Percentiles rank a stretch among this genome's conserved stretches.
phyloP scores from a whole-genome alignment of 2,797 vertebrate species.

The Pseudotriccus pelzelni region DNA sequence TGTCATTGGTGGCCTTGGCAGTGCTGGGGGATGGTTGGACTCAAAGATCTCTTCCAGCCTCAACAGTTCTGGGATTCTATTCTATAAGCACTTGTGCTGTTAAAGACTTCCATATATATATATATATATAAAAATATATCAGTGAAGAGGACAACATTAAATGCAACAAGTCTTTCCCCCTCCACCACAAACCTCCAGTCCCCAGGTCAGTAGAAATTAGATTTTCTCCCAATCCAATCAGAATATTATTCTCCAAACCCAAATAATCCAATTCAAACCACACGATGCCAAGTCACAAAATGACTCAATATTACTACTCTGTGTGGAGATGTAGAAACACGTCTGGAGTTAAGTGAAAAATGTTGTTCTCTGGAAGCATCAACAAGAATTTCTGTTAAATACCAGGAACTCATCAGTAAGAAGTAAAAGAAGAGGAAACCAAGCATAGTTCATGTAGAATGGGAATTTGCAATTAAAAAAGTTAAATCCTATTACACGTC shows the following conservation, averaged over 20 bases:
- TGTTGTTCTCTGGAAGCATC: background rate
- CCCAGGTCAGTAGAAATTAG: background rate
- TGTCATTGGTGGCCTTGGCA: background rate
- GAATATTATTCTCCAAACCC: background rate
- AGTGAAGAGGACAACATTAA: too few relatives aligned
- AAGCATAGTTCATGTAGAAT: accelerated
- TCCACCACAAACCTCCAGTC: background rate
- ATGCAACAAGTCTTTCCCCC: background rate
- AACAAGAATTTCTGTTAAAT: background rate
- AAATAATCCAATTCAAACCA: background rate
- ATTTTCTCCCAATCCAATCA: background rate
- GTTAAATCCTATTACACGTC: background rate
- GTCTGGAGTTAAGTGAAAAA: accelerated
- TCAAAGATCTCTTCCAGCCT: background rate
- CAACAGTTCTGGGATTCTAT: accelerated
- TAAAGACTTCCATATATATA: background rate
- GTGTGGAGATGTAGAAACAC: background rate
- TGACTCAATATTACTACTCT: accelerated
- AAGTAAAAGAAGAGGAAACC: background rate
- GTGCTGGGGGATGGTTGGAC: background rate
- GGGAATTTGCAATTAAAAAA: background rate
- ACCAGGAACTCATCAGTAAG: background rate
- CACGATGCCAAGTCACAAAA: accelerated
- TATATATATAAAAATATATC: background rate
- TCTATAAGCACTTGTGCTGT: background rate